Conservation (phyloP, 2,888 invertebrate species). For the Desoria tigrina region DNA sequence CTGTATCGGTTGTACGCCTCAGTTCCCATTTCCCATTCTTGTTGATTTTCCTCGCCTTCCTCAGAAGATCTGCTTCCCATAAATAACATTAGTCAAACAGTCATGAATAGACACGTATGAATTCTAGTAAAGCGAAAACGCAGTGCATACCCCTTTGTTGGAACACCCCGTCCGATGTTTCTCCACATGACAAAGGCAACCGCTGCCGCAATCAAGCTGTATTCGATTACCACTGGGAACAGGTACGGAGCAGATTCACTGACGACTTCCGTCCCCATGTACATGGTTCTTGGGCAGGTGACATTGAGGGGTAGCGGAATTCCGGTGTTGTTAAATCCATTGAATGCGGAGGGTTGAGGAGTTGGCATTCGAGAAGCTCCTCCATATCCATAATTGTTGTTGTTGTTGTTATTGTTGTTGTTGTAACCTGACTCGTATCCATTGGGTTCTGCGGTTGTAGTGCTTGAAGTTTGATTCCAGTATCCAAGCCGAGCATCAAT, state of each 20-base stretch:
- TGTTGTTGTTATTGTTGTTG: conserved; percentile 18
- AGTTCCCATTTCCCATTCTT: conserved; percentile 54
- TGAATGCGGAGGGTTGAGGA: conserved; percentile 29
- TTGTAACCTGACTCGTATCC: conserved; percentile 29
- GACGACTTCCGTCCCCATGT: conserved; percentile 84
- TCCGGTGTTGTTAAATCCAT: conserved; percentile 31
- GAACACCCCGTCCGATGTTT: conserved; percentile 69
- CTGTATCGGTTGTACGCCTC: conserved; percentile 53
- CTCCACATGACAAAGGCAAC: conserved; percentile 97
- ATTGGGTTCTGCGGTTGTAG: conserved; percentile 38
- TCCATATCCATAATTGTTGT: conserved; percentile 29
- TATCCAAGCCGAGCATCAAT: conserved; percentile 44
- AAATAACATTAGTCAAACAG: no score
- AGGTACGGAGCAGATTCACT: conserved; percentile 91
- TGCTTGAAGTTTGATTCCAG: conserved; percentile 44
- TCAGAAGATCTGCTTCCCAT: conserved; percentile 39
- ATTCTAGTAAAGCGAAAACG: no score
- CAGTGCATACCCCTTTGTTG: conserved; percentile 74
- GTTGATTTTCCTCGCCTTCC: conserved; percentile 53
- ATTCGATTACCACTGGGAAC: conserved; percentile 94
- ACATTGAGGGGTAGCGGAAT: conserved; percentile 52
- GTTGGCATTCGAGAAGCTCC: conserved; percentile 26
- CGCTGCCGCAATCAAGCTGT: conserved; percentile 90
- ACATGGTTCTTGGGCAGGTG: conserved; percentile 72
- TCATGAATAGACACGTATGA: no score